phyloP scores from a whole-genome alignment of 1,140 invertebrate species.

The Latrodectus geometricus region DNA sequence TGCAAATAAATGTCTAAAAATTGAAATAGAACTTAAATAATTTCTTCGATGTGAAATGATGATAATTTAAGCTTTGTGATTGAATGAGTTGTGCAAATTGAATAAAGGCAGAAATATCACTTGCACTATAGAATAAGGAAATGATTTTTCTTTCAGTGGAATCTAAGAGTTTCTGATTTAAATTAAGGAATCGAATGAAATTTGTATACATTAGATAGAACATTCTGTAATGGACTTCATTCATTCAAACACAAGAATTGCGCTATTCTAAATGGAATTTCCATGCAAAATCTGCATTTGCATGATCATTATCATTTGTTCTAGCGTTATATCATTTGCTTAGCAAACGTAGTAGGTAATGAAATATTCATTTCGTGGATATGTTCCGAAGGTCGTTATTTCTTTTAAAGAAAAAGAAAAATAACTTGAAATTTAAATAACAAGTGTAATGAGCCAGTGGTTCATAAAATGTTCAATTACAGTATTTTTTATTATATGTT shows the following conservation, averaged over 20 bases:
- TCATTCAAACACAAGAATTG: background rate
- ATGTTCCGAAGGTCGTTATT: background rate
- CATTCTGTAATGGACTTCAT: background rate
- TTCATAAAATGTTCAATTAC: background rate
- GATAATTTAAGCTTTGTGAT: no score
- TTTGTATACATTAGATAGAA: background rate
- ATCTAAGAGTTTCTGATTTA: no score
- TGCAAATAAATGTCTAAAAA: no score
- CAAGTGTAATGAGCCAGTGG: background rate
- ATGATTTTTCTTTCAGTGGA: no score
- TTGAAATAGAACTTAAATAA: no score
- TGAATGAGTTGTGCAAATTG: no score
- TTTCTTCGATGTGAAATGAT: no score
- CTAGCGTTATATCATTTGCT: constrained; percentile 50
- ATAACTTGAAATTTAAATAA: no score
- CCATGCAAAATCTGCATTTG: constrained; percentile 50
- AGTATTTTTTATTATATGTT: background rate
- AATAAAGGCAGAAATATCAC: no score
- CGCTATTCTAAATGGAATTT: constrained; percentile 36
- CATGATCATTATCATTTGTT: constrained; percentile 55
- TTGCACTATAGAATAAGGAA: no score
- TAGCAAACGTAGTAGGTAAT: constrained; percentile 46
- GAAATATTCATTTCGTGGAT: constrained; percentile 52
- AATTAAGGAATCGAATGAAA: no score
- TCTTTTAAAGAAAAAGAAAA: no score